These are phyloP conservation scores for Leucania comma DNA, from an alignment of 2,888 invertebrate species.

Conservation along the genomic window DNA sequence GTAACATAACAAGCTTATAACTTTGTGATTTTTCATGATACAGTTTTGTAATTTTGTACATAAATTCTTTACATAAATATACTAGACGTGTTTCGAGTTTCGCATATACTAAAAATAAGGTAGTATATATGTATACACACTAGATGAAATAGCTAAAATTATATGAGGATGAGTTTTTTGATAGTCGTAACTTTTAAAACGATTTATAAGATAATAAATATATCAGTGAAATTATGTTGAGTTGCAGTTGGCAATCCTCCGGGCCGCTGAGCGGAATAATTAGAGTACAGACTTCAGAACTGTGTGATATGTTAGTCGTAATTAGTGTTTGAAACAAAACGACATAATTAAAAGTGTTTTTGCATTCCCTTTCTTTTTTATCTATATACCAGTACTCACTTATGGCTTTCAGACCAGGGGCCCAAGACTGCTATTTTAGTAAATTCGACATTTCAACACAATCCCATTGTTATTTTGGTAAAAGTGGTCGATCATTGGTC, in stretches of 20 bases:
- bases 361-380: background rate
- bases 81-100: too few relatives aligned
- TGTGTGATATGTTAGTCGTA: background rate
- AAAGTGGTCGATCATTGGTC: too few relatives aligned
- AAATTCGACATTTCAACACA: too few relatives aligned
- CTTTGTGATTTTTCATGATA: too few relatives aligned
- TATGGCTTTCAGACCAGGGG: too few relatives aligned
- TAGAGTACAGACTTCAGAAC: constrained; percentile 6
- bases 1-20: too few relatives aligned
- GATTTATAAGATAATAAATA: background rate
- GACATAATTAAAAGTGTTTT: constrained; percentile 1
- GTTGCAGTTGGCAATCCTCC: background rate
- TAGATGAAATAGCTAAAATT: background rate
- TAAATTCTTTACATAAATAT: too few relatives aligned
- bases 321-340: background rate
- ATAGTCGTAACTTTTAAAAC: background rate
- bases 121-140: background rate
- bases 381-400: too few relatives aligned
- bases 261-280: constrained; percentile 20
- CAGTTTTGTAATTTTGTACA: too few relatives aligned
- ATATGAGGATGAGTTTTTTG: background rate
- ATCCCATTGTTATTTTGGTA: too few relatives aligned
- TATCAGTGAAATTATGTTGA: background rate
- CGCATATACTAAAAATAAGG: too few relatives aligned
- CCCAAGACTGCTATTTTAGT: too few relatives aligned